Evolutionary conservation across 2,797 vertebrate genomes (phyloP).

Genomic region (Tokudaia muenninki): DNA sequence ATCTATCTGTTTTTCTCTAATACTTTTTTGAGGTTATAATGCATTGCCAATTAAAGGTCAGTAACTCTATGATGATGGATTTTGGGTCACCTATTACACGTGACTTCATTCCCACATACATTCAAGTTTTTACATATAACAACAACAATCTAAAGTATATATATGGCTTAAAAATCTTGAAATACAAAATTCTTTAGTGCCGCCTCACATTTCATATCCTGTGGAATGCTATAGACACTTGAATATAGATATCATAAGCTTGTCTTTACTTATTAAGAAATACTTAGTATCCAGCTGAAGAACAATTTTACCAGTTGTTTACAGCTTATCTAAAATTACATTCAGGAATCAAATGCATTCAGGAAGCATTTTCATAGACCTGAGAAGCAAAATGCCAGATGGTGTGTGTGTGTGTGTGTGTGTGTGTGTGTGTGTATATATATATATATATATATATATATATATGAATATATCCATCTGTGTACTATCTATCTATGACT

Average conservation of each 20-base stretch:
- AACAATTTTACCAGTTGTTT: not conserved
- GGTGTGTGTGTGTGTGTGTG: not conserved
- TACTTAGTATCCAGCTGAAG: not conserved
- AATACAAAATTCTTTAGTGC: not conserved
- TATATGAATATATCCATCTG: not conserved
- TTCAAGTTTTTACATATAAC: not conserved
- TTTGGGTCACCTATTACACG: not conserved
- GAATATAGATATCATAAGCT: not conserved
- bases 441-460: too few relatives aligned
- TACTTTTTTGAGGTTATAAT: conserved; percentile 20
- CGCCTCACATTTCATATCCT: not conserved
- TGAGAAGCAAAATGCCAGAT: not conserved
- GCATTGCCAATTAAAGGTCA: not conserved
- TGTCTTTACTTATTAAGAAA: not conserved
- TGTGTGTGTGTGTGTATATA: not conserved
- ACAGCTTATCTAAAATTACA: not conserved
- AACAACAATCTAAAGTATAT: not conserved
- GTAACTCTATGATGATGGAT: not conserved
- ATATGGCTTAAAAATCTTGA: not conserved
- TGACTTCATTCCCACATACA: not conserved
- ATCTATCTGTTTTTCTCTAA: not conserved
- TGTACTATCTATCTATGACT: not conserved
- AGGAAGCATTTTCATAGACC: not conserved
- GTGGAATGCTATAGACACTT: not conserved
- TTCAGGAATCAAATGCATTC: not conserved